These are phyloP conservation scores for Carposina sasakii DNA, from an alignment of 1,140 invertebrate genomes.

Conservation along the genomic window DNA sequence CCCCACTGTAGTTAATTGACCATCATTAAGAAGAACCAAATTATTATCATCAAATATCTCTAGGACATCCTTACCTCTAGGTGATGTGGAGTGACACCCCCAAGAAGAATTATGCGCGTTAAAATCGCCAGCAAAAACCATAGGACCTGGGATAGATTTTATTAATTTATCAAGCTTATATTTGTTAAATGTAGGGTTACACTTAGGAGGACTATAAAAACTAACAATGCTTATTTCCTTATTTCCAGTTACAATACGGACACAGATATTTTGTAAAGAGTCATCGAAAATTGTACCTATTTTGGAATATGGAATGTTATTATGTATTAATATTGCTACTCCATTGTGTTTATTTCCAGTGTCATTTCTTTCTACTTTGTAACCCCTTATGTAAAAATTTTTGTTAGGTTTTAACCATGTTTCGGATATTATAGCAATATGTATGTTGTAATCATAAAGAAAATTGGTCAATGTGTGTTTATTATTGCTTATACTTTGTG, in stretches of 20 bases:
- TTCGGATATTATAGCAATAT: slow-evolving; percentile 21
- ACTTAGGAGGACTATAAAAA: slow-evolving; percentile 14
- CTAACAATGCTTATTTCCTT: slow-evolving; percentile 8
- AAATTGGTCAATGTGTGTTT: slow-evolving; percentile 10
- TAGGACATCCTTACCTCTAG: slow-evolving; percentile 4
- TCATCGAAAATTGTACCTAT: neutral
- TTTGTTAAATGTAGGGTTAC: slow-evolving; percentile 11
- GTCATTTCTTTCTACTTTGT: slow-evolving; percentile 17
- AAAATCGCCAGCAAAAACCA: slow-evolving; percentile 25
- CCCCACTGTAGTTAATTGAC: slow-evolving; percentile 13
- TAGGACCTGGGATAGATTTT: slow-evolving; percentile 16
- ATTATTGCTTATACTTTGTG: slow-evolving; percentile 19
- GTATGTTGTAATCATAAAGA: slow-evolving; percentile 14
- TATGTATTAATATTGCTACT: slow-evolving; percentile 24
- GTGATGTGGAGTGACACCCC: slow-evolving; percentile 12
- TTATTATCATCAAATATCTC: slow-evolving; percentile 13
- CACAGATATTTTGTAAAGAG: slow-evolving; percentile 3
- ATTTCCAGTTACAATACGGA: slow-evolving; percentile 4
- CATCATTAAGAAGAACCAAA: slow-evolving; percentile 16
- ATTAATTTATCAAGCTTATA: slow-evolving; percentile 18
- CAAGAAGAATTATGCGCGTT: slow-evolving; percentile 20
- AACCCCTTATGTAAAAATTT: slow-evolving; percentile 16
- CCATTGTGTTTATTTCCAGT: slow-evolving; percentile 24
- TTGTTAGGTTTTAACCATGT: slow-evolving; percentile 16
- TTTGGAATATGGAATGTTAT: slow-evolving; percentile 10